Evolutionary conservation across 2,797 vertebrate genomes (phyloP), one percentile per base, ranked within the genome.

Genomic region (Cyprinella venusta): DNA sequence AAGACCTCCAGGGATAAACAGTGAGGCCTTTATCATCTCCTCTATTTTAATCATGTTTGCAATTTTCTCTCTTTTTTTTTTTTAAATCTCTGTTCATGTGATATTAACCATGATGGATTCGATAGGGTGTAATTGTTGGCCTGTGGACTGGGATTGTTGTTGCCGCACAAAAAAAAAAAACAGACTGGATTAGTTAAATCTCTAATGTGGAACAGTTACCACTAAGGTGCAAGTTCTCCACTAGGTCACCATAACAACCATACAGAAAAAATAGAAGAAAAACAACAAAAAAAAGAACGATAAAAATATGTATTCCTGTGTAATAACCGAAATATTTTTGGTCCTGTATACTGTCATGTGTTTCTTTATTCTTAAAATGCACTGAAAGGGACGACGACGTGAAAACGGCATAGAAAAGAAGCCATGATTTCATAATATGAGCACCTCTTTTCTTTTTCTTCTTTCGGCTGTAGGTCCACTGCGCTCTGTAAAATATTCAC

Each of bases 21-120:
- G 90, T 91, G 92, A 94, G 93, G 91, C 93, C 94, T 94, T 94
- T 59, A 59, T 84, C 88, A 88, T 87, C 81, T 86, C 84, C 84
- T 82, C 87, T 84, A 78, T 63, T 81, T 70, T 24, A 68, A 78
- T 76, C 76, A 69, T 92, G 38, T 93, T 87, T 90, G 89, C 93
- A 90, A 81, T 82, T 54, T 90, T 90, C 89, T 74, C 90, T 65
- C 6, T 13, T 59, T 36, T 50, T 26, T 10, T 91, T 90, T 91
- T 92, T 80, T 24, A 86, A 85, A 88, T 84, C 85, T 88, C 90
- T 88, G 92, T 90, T 91, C 91, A 36, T 48, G 72, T 76, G 67
- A 77, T 83, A 76, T 69, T 59, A 69, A 76, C 61, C 64, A 59
- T 61, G 74, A 69, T 59, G 74, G 64, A 68, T 76, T 76, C 13